Evolutionary conservation across 2,113 vertebrate species (phyloP).

Genomic region (rabbit (Oryctolagus cuniculus)): mOryCun1.1 NC_091435.1:137945501-137946000

Average conservation of each 20-base stretch:
- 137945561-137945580: background rate
- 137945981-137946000: too few relatives aligned
- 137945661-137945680: background rate
- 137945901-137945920: too few relatives aligned
- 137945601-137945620: background rate
- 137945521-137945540: background rate
- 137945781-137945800: background rate
- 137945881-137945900: too few relatives aligned
- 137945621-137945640: background rate
- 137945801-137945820: background rate
- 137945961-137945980: too few relatives aligned
- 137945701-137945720: background rate
- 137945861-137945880: too few relatives aligned
- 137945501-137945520: background rate
- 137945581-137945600: background rate
- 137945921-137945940: too few relatives aligned
- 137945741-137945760: background rate
- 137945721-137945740: conserved; percentile 49
- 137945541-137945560: background rate
- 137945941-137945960: too few relatives aligned
- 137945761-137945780: background rate
- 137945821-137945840: background rate
- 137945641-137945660: background rate
- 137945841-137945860: too few relatives aligned
- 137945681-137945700: background rate